Conservation (phyloP, 2,888 invertebrate species). For the Drosophila ustulata region DNA sequence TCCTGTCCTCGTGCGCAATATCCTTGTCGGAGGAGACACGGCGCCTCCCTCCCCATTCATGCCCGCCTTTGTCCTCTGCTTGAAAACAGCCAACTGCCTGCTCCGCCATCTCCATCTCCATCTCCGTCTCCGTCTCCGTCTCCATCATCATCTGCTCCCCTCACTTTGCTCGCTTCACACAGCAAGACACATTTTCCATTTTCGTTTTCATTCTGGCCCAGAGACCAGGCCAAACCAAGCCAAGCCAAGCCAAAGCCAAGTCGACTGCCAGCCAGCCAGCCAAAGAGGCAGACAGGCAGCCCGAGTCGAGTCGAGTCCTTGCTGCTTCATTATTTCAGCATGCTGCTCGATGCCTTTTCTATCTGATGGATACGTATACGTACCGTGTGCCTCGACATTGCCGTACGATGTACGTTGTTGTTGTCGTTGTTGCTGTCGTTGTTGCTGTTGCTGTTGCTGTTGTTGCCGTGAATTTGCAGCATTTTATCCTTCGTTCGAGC, state of each 20-base stretch:
- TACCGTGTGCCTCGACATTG: constrained; percentile 65
- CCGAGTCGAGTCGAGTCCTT: constrained; percentile 68
- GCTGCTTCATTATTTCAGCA: constrained; percentile 81
- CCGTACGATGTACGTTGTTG: constrained; percentile 33
- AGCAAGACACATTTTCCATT: constrained; percentile 73
- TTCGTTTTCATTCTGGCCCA: constrained; percentile 77
- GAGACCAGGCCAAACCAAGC: constrained; percentile 47
- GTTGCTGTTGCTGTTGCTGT: constrained; percentile 42
- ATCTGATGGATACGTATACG: constrained; percentile 82
- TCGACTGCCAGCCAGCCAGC: constrained; percentile 36
- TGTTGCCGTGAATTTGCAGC: constrained; percentile 79
- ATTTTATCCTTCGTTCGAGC: constrained; percentile 77
- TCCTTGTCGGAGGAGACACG: constrained; percentile 67
- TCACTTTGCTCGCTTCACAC: constrained; percentile 6
- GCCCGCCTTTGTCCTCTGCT: background rate
- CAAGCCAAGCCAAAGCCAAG: constrained; percentile 50
- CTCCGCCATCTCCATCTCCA: background rate
- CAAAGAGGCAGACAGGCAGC: background rate
- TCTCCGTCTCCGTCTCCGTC: background rate
- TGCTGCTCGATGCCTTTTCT: constrained; percentile 80
- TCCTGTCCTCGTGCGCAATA: constrained; percentile 80
- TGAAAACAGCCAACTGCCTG: constrained; percentile 23
- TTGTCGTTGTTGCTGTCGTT: constrained; percentile 36
- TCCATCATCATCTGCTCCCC: background rate
- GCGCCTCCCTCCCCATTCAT: background rate